A percentile compares a stretch with the other conserved stretches of the same genome.
Evolutionary conservation across 2,113 vertebrate genomes (phyloP).

Genomic region (Lagenorhynchus albirostris): DNA sequence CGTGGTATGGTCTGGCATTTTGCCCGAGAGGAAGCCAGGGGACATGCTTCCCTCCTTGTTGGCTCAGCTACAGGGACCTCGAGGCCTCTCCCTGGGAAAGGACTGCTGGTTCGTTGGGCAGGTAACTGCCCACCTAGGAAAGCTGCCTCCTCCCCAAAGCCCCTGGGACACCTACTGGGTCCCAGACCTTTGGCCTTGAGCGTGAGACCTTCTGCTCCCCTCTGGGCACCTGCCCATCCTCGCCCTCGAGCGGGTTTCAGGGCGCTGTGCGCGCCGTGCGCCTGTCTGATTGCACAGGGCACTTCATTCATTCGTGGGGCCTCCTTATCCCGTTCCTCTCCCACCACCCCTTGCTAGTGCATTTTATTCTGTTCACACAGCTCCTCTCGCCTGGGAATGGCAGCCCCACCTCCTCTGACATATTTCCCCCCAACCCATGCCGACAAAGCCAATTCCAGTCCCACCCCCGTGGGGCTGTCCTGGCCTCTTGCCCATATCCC

Average conservation of each 20-base stretch:
- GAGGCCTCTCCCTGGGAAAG: not conserved
- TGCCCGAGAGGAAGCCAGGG: not conserved
- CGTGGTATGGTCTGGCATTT: not conserved
- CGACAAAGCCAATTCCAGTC: not conserved
- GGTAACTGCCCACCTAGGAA: not conserved
- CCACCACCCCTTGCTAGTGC: not conserved
- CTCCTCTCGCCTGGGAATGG: not conserved
- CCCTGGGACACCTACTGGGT: not conserved
- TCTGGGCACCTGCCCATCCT: too few species aligned
- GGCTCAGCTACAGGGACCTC: not conserved
- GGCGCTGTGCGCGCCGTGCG: accelerated
- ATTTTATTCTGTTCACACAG: not conserved
- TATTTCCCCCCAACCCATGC: too few species aligned
- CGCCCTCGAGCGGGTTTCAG: too few species aligned
- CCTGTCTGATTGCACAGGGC: not conserved
- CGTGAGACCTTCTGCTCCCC: not conserved
- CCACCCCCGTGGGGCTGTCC: not conserved
- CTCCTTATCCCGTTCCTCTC: not conserved
- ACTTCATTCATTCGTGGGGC: not conserved
- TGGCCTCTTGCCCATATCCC: accelerated
- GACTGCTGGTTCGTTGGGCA: not conserved
- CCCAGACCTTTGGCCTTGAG: not conserved
- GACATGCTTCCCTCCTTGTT: not conserved
- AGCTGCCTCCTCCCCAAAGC: not conserved
- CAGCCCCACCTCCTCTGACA: not conserved